A percentile compares a stretch with the other conserved stretches of the same genome.
phyloP scores from a whole-genome alignment of 2,888 invertebrate species.

The Adela reaumurella region DNA sequence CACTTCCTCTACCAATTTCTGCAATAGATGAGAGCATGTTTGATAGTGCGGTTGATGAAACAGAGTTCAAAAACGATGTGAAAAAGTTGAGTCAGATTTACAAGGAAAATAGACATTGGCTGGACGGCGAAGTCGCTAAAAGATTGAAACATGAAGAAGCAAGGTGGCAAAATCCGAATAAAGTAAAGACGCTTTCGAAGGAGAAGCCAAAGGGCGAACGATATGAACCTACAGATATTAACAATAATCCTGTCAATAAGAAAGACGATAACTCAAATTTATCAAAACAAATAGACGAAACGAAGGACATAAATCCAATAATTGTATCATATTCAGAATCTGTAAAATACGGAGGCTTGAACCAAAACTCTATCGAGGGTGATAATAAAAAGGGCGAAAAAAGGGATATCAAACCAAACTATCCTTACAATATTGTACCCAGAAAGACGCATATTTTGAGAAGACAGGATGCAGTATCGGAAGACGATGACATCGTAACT shows the following conservation, averaged over 20 bases:
- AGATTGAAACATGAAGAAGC: slow-evolving; percentile 23
- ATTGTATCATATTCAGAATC: slow-evolving; percentile 38
- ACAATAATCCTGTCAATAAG: background rate
- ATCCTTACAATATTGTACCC: slow-evolving; percentile 2
- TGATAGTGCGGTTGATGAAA: slow-evolving; percentile 17
- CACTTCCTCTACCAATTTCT: background rate
- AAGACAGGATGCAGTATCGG: slow-evolving; percentile 15
- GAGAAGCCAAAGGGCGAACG: background rate
- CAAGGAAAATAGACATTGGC: slow-evolving; percentile 38
- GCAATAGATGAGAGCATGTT: background rate
- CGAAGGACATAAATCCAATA: slow-evolving; percentile 5
- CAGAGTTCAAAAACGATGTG: slow-evolving; percentile 30
- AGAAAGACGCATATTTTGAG: slow-evolving; percentile 29
- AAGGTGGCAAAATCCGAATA: background rate
- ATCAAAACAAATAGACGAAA: too few relatives aligned
- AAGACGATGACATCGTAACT: slow-evolving; percentile 30
- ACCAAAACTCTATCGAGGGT: slow-evolving; percentile 3
- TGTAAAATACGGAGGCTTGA: slow-evolving; percentile 20
- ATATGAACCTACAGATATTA: background rate
- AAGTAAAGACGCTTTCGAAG: background rate
- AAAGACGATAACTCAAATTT: too few relatives aligned
- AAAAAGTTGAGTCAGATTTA: slow-evolving; percentile 33
- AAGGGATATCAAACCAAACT: slow-evolving; percentile 56
- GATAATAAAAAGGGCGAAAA: slow-evolving; percentile 14
- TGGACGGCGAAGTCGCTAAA: slow-evolving; percentile 33